These are phyloP conservation scores for Xenopus laevis DNA, from an alignment of 2,113 vertebrate species.

Conservation along the genomic window DNA sequence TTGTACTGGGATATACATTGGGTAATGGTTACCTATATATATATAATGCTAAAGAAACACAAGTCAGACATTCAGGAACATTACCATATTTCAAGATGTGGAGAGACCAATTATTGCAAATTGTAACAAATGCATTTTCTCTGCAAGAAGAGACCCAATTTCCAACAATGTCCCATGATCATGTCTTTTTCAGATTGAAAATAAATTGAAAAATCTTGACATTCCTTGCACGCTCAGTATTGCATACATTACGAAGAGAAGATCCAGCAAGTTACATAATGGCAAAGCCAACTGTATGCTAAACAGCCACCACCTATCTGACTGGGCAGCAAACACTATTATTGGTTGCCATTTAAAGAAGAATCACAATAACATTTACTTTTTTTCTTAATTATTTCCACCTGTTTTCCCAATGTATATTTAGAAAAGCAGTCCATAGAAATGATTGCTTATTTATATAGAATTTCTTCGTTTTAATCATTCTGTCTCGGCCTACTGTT, in stretches of 20 bases:
- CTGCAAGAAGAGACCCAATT: background rate
- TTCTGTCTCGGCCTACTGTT: no score
- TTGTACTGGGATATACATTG: no score
- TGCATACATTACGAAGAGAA: background rate
- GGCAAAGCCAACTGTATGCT: background rate
- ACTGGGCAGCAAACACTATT: background rate
- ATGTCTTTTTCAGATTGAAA: background rate
- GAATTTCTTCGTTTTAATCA: no score
- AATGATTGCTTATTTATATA: no score
- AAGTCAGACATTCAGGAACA: background rate
- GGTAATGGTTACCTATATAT: no score
- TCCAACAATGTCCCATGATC: slow-evolving; percentile 9
- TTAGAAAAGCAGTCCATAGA: no score
- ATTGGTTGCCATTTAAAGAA: background rate
- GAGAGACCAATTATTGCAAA: background rate
- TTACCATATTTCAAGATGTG: background rate
- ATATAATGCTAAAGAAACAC: background rate
- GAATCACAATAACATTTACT: background rate
- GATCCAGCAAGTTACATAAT: slow-evolving; percentile 1
- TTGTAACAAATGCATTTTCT: background rate
- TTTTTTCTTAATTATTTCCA: background rate
- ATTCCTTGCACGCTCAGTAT: slow-evolving; percentile 18
- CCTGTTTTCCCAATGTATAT: no score
- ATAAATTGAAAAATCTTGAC: background rate
- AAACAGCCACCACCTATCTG: background rate